Evolutionary conservation across 1,140 invertebrate species (phyloP), one percentile per base, ranked within the genome.

Genomic region (Kradibia gibbosae): DNA sequence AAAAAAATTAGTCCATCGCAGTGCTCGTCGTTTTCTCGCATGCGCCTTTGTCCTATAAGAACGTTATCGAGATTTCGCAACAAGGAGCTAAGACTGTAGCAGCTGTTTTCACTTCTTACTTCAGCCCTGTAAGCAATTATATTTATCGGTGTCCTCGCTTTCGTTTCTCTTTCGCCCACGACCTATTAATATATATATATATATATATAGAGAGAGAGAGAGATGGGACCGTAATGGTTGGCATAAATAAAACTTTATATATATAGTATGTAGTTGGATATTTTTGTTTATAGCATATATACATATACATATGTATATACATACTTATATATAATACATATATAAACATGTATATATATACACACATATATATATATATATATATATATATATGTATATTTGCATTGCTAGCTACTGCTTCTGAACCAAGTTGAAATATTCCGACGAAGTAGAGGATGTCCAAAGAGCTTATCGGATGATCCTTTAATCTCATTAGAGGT

Each of bases 381-480:
- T 20, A 57, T 57, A 57, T 62, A 62, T 62, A 62, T 62, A 62
- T 62, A 28, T 57, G 17, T 39, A 10, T 57, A 25, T 48, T 25
- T 8, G 57, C 57, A 28, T 71, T 71, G 70, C 36, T 31, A 10
- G 48, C 48, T 25, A 34, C 42, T 22, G 71, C 48, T 78, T 81
- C 50, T 67, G 28, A 36, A 60, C 77, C 55, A 53, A 71, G 73
- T 60, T 81, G 80, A 81, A 85, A 85, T 83, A 85, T 85, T 81
- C 82, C 82, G 78, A 74, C 78, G 82, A 83, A 86, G 76, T 83
- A 48, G 50, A 82, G 78, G 83, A 82, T 83, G 82, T 85, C 84
- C 83, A 83, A 85, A 85, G 83, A 84, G 84, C 85, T 86, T 82
- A 86, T 73, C 76, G 85, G 84, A 85, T 85, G 53, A 85, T 84